Evolutionary conservation across 2,797 vertebrate species (phyloP).

Genomic region (Poecilia velifera): DNA sequence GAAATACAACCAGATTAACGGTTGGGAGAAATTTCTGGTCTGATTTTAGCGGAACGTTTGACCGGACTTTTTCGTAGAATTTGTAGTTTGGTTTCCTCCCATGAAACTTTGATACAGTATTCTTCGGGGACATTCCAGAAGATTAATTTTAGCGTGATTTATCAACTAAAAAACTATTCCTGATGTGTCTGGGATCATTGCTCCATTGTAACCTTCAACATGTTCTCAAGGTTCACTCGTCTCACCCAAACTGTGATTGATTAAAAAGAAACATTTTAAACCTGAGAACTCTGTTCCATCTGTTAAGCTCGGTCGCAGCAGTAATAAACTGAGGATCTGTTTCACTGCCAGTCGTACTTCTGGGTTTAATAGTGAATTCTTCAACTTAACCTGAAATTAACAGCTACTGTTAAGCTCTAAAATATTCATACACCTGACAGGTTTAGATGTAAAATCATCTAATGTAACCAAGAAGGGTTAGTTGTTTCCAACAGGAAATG

Average conservation of each 20-base stretch:
- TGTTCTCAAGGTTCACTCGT: not conserved
- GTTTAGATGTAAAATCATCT: not conserved
- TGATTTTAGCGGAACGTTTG: not conserved
- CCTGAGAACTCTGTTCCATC: not conserved
- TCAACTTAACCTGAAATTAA: not conserved
- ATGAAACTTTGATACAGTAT: not conserved
- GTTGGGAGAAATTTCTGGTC: not conserved
- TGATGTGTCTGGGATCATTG: not conserved
- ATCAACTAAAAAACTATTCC: not conserved
- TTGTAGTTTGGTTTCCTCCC: not conserved
- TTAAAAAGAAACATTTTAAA: not conserved
- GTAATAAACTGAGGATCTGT: not conserved
- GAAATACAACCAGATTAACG: not conserved
- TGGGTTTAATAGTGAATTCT: not conserved
- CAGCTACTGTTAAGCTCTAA: not conserved
- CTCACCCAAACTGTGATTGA: not conserved
- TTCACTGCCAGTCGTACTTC: not conserved
- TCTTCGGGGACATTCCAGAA: not conserved
- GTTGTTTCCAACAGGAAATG: not conserved
- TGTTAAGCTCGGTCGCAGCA: not conserved
- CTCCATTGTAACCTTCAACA: not conserved
- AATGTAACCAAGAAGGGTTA: not conserved
- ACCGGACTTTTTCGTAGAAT: not conserved
- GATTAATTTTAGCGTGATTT: not conserved
- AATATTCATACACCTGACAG: not conserved